These are phyloP conservation scores for Sterrhoptilus dennistouni DNA, from an alignment of 2,113 vertebrate genomes.

Conservation along the genomic window DNA sequence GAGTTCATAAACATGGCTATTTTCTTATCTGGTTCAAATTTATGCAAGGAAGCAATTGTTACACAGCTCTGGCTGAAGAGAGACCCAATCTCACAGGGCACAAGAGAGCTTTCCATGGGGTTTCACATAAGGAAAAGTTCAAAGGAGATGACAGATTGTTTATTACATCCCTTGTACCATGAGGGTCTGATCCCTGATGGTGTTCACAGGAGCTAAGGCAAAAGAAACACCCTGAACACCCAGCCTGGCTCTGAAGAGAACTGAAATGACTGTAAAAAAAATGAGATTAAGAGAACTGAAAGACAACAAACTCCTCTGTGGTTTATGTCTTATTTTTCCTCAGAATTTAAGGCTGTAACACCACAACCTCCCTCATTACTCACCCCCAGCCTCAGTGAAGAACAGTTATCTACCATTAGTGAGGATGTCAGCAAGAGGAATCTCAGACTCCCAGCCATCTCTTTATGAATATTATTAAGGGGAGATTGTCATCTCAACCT, in stretches of 20 bases:
- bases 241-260: not conserved
- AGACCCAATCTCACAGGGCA: not conserved
- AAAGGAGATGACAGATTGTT: constrained; percentile 10
- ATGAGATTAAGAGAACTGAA: not conserved
- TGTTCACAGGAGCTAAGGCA: not conserved
- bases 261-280: not conserved
- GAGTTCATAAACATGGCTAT: constrained; percentile 1
- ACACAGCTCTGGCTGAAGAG: not conserved
- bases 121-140: not conserved
- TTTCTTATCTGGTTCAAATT: constrained; percentile 38
- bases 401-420: not conserved
- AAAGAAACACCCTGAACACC: not conserved
- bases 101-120: not conserved
- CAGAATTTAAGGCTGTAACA: not conserved
- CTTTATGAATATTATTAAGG: not conserved
- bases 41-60: constrained; percentile 1
- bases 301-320: not conserved
- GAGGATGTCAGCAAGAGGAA: not conserved
- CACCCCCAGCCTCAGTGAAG: not conserved
- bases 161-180: not conserved
- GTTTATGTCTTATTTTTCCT: not conserved
- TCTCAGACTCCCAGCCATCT: not conserved
- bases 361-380: not conserved
- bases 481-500: not conserved
- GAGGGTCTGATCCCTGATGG: not conserved